Evolutionary conservation across 2,888 invertebrate genomes (phyloP).

Genomic region (Palloptera scutellata): DNA sequence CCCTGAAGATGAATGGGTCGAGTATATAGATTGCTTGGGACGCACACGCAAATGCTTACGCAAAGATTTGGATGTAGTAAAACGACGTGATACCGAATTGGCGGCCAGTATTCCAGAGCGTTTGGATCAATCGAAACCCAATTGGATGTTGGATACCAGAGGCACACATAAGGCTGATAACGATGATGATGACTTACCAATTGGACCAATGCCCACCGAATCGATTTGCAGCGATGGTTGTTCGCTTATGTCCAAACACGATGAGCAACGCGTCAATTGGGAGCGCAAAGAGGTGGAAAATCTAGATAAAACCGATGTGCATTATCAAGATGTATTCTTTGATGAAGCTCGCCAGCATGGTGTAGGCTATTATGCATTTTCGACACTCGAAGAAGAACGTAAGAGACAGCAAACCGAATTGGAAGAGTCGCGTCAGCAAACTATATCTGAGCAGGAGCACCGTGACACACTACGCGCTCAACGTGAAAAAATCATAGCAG

Average conservation of each 20-base stretch:
- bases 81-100: constrained; percentile 69
- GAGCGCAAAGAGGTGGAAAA: constrained; percentile 82
- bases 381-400: constrained; percentile 83
- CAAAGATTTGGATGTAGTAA: constrained; percentile 76
- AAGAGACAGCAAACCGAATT: constrained; percentile 82
- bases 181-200: constrained; percentile 43
- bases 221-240: constrained; percentile 59
- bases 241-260: constrained; percentile 69
- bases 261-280: constrained; percentile 85
- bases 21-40: constrained; percentile 88
- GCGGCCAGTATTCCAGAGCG: constrained; percentile 59
- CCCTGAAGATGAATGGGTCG: constrained; percentile 78
- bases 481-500: constrained; percentile 74
- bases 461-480: constrained; percentile 70
- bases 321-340: constrained; percentile 91
- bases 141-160: constrained; percentile 61
- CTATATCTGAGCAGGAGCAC: constrained; percentile 72
- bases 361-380: constrained; percentile 90
- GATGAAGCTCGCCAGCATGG: constrained; percentile 94
- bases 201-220: constrained; percentile 58
- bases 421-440: constrained; percentile 74
- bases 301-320: constrained; percentile 76
- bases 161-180: constrained; percentile 41
- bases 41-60: constrained; percentile 84
- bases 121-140: constrained; percentile 60